These are phyloP conservation scores for Aricia artaxerxes DNA, from an alignment of 2,888 invertebrate genomes.

Conservation along the genomic window DNA sequence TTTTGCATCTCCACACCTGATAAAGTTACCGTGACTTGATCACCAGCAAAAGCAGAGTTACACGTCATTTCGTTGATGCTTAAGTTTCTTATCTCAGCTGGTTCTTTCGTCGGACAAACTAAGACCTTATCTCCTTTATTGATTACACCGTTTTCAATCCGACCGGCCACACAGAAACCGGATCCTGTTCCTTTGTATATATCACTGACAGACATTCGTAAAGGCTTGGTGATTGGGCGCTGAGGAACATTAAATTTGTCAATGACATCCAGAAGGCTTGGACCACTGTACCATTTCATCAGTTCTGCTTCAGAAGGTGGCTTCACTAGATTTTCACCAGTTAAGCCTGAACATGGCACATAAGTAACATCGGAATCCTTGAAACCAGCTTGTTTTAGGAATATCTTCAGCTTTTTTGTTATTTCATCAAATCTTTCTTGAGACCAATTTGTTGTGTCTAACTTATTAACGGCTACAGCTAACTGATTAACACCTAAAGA, in stretches of 20 bases:
- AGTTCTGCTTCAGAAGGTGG: constrained; percentile 83
- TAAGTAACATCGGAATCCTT: constrained; percentile 92
- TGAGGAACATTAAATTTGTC: constrained; percentile 93
- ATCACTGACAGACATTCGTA: constrained; percentile 96
- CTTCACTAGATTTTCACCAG: constrained; percentile 93
- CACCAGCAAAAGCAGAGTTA: constrained; percentile 94
- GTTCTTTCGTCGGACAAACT: constrained; percentile 91
- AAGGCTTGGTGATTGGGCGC: constrained; percentile 91
- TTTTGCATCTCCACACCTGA: constrained; percentile 92
- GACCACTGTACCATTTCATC: constrained; percentile 90
- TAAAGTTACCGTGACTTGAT: constrained; percentile 91
- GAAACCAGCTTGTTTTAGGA: constrained; percentile 95
- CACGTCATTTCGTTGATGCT: constrained; percentile 86
- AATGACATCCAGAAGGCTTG: constrained; percentile 91
- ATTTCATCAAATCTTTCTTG: constrained; percentile 95
- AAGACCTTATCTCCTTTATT: constrained; percentile 92
- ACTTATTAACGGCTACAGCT: constrained; percentile 97
- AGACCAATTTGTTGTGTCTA: constrained; percentile 97
- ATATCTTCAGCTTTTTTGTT: constrained; percentile 87
- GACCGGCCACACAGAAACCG: constrained; percentile 94
- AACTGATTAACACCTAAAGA: constrained; percentile 94
- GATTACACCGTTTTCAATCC: constrained; percentile 94
- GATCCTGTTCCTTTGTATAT: constrained; percentile 95
- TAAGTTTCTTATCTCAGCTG: constrained; percentile 89
- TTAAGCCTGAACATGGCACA: constrained; percentile 97